Conservation (phyloP, 2,797 vertebrate species). For the Agapornis canus region DNA sequence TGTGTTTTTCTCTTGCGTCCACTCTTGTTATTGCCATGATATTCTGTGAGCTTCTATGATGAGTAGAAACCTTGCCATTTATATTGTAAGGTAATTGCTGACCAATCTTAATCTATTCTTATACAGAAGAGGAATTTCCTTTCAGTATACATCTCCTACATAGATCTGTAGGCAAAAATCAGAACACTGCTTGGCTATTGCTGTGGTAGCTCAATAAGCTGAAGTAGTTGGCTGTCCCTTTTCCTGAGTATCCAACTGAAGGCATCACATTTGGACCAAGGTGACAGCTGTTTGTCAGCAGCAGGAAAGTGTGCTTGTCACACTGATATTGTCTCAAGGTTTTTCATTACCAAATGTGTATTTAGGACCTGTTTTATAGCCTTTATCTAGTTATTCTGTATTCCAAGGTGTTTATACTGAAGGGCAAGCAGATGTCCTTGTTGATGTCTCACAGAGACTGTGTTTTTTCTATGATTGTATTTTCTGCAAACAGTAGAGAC, state of each 20-base stretch:
- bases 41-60: not conserved
- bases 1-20: not conserved
- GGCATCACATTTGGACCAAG: not conserved
- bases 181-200: accelerated
- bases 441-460: not conserved
- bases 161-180: not conserved
- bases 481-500: not conserved
- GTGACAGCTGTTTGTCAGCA: not conserved
- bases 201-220: not conserved
- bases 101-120: not conserved
- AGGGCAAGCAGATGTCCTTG: too few species aligned
- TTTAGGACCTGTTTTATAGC: not conserved
- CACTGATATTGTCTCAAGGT: not conserved
- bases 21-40: accelerated
- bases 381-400: not conserved
- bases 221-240: not conserved
- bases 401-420: not conserved
- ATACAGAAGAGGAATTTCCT: not conserved
- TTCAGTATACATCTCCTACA: not conserved
- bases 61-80: accelerated
- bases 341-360: not conserved
- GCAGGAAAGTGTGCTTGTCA: not conserved
- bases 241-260: not conserved
- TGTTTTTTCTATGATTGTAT: not conserved
- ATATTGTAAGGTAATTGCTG: not conserved